phyloP scores from a whole-genome alignment of 2,113 vertebrate species.

The Pachypanchax playfairii region DNA sequence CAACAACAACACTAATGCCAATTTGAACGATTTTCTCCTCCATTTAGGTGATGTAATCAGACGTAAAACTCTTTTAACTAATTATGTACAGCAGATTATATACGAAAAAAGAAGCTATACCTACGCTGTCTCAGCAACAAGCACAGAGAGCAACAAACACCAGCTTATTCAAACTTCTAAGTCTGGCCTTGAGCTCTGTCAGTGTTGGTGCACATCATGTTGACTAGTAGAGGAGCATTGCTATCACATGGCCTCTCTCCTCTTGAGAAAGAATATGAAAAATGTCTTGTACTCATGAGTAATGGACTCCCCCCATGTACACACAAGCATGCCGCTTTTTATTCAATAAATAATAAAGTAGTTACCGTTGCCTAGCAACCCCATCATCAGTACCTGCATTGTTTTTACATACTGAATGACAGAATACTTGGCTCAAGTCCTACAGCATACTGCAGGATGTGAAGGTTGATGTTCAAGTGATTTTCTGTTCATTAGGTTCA shows the following conservation, averaged over 20 bases:
- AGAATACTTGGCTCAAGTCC: slow-evolving; percentile 50
- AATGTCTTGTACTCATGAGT: slow-evolving; percentile 68
- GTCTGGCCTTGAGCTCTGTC: slow-evolving; percentile 53
- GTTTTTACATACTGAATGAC: slow-evolving; percentile 67
- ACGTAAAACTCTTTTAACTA: neutral
- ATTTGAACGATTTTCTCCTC: slow-evolving; percentile 1
- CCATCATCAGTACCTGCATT: slow-evolving; percentile 64
- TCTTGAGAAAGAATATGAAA: slow-evolving; percentile 58
- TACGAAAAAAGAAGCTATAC: neutral
- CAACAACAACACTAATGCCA: slow-evolving; percentile 24
- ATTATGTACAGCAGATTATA: slow-evolving; percentile 1
- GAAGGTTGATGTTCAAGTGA: slow-evolving; percentile 44
- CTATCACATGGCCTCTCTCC: slow-evolving; percentile 46
- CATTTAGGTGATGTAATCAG: slow-evolving; percentile 10
- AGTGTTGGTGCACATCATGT: slow-evolving; percentile 42
- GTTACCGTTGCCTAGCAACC: slow-evolving; percentile 79
- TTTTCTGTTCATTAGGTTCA: slow-evolving; percentile 32
- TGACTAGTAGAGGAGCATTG: slow-evolving; percentile 46
- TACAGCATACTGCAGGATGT: slow-evolving; percentile 35
- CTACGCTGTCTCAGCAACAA: neutral
- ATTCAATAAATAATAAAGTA: slow-evolving; percentile 76
- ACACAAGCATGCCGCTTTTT: slow-evolving; percentile 48
- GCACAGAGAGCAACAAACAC: slow-evolving; percentile 3
- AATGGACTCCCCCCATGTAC: slow-evolving; percentile 44
- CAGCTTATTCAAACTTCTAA: slow-evolving; percentile 41